Evolutionary conservation across 2,888 invertebrate genomes (phyloP), one percentile per base, ranked within the genome.

Genomic region (Chloroclystis v-ata): DNA sequence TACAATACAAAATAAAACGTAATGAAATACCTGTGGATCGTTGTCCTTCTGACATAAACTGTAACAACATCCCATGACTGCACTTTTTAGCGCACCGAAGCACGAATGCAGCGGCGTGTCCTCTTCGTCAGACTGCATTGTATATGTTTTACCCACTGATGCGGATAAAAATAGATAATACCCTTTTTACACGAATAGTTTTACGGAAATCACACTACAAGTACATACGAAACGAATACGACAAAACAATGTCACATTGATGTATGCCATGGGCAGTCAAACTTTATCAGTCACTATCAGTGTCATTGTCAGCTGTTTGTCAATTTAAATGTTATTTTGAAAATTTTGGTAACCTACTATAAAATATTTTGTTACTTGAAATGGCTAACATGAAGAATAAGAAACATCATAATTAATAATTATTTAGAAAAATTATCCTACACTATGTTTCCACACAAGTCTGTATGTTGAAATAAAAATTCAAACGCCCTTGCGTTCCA

Each of bases 41-140:
- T 82, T 89, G 69, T 92, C 92, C 77, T 93, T 92, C 67, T 92
- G 91, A 73, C 93, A 93, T 66, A 92, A 90, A 79, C 92, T 92
- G 75, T 92, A 92, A 75, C 92, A 93, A 77, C 92, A 92, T 63
- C 92, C 92, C 92, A 91, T 92, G 70, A 83, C 82, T 69, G 84
- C 80, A 63, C 55, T 83, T 69, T 79, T 86, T 54, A 86, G 62
- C 49, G 83, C 82, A 62, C 78, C 77, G 79, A 85, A 86, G 78
- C 86, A 87, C 82, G 85, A 85, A 81, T 83, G 84, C 78, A 85
- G 66, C 65, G 77, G 60, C 60, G 69, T 72, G 63, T 82, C 82
- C 62, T 82, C 84, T 52, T 79, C 79, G 73, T 79, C 77, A 52
- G 85, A 75, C 84, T 86, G 86, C 86, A 87, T 87, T 75, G 77